Evolutionary conservation across 2,888 invertebrate genomes (phyloP).

Genomic region (Schrankia costaestrigalis): DNA sequence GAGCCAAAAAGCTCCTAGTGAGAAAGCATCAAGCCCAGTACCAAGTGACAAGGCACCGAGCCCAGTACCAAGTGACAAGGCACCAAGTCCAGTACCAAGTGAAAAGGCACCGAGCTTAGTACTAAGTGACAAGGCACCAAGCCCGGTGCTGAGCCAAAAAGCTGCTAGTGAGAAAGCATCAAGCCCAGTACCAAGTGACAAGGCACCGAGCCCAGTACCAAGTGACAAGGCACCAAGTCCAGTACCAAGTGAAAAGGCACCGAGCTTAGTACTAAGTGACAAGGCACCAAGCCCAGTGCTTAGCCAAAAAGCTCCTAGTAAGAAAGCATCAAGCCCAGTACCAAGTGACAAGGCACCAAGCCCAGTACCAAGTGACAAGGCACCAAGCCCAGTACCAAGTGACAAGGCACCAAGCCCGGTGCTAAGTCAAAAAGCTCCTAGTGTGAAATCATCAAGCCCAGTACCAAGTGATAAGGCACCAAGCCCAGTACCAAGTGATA

Average conservation of each 20-base stretch:
- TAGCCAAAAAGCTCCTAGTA: background rate
- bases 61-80: constrained; percentile 6
- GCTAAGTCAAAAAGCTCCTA: constrained; percentile 7
- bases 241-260: constrained; percentile 7
- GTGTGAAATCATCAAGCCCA: constrained; percentile 1
- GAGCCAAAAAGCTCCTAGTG: constrained; percentile 2
- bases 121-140: constrained; percentile 7
- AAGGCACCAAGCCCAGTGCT: background rate
- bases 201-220: constrained; percentile 4
- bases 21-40: background rate
- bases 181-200: background rate
- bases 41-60: too few relatives aligned
- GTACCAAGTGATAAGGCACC: constrained; percentile 7
- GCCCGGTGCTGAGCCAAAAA: constrained; percentile 5
- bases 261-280: too few relatives aligned
- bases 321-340: constrained; percentile 4
- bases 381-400: background rate
- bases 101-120: constrained; percentile 9
- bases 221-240: constrained; percentile 8
- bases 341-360: constrained; percentile 8
- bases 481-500: too few relatives aligned
- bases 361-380: constrained; percentile 4
- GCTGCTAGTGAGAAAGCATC: constrained; percentile 2
- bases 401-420: constrained; percentile 5
- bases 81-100: constrained; percentile 8